phyloP scores from a whole-genome alignment of 1,140 invertebrate genomes.

The Dendrolimus punctatus region DNA sequence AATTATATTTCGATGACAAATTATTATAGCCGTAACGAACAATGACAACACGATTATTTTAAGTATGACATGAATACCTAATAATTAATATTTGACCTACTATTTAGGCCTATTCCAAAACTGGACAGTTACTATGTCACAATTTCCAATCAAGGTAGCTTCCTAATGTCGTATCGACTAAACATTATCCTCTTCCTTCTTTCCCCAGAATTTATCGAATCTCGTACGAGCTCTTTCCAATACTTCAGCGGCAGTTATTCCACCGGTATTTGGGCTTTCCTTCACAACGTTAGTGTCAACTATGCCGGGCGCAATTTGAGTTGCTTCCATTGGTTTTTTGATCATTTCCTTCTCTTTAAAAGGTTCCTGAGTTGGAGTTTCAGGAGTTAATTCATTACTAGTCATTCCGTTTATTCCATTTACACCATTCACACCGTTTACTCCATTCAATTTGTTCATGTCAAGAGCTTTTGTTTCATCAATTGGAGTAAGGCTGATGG shows the following conservation, averaged over 20 bases:
- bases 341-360: slow-evolving; percentile 48
- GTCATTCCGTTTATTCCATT: slow-evolving; percentile 43
- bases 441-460: slow-evolving; percentile 59
- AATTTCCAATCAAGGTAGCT: slow-evolving; percentile 25
- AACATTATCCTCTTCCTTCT: slow-evolving; percentile 68
- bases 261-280: slow-evolving; percentile 36
- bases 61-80: too few relatives aligned
- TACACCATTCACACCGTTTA: slow-evolving; percentile 43
- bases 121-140: slow-evolving; percentile 15
- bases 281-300: slow-evolving; percentile 67
- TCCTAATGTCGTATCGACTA: slow-evolving; percentile 27
- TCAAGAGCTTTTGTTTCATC: slow-evolving; percentile 66
- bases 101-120: too few relatives aligned
- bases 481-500: slow-evolving; percentile 65
- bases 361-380: slow-evolving; percentile 52
- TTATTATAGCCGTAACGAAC: too few relatives aligned
- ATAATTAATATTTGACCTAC: too few relatives aligned
- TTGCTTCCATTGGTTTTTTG: slow-evolving; percentile 65
- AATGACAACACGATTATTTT: too few relatives aligned
- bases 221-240: slow-evolving; percentile 86
- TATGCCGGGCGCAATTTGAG: slow-evolving; percentile 60
- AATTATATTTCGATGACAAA: too few relatives aligned
- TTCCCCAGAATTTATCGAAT: slow-evolving; percentile 91
- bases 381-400: slow-evolving; percentile 55
- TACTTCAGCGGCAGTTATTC: slow-evolving; percentile 79